Base-by-base conservation (phyloP, 2,888 invertebrate species). In the Chymomyza fuscimana region DNA sequence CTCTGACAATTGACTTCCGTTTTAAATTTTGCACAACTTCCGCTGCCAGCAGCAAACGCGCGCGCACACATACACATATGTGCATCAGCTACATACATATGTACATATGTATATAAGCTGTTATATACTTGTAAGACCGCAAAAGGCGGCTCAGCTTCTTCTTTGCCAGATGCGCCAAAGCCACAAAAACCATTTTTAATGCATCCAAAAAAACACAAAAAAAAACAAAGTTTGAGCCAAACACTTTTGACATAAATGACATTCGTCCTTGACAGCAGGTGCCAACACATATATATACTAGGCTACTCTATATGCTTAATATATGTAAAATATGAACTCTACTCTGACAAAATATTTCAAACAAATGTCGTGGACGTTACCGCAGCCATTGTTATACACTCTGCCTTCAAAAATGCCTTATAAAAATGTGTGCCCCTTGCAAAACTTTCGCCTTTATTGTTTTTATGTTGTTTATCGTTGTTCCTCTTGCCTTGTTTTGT, bases 1-100 rank as follows among this genome's bases (percentile, higher is more conserved):
- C 78, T 75, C 86, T 87, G 88, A 83, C 88, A 85, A 85, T 86
- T 81, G 84, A 80, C 84, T 85, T 85, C 84, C 84, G 84, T 74
- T 85, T 84, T 83, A 81, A 85, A 85, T 85, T 87, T 81, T 81
- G 78, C 83, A 86, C 86, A 83, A 80, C 78, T 83, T 87, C 86
- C 86, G 83, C 73, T 36, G 9, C 36, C 46, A 15, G 65, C 56
- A 40, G 10, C 16, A 36, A 5, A n/a, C 10, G 5, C 16, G 16
- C 61, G 5, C 32, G 15, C 19, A 19, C 61, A 61, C 6, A 32
- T 5, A 6, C 40, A 16, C 12, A 46, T 46, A 46, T 46, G 12
- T 46, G 40, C 40, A 46, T 4, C 40, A 46, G 32, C 32, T 9
- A 32, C 4, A 22, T 22, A 32, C 4, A 36, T 46, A 46, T 46